These are phyloP conservation scores for Timema podura DNA, from an alignment of 2,888 invertebrate species.

Conservation along the genomic window DNA sequence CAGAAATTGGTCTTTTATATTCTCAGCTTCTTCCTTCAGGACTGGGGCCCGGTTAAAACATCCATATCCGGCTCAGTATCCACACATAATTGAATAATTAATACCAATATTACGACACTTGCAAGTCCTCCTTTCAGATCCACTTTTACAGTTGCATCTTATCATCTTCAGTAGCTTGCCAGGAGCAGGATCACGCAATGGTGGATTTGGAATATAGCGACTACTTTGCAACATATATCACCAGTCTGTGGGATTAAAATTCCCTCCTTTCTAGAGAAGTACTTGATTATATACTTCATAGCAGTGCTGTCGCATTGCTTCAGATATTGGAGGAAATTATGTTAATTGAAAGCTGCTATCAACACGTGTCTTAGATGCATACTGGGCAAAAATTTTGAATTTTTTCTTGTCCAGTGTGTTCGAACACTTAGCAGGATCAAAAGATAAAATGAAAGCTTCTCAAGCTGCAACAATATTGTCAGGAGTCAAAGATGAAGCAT, in stretches of 20 bases:
- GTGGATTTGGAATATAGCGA: background rate
- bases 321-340: background rate
- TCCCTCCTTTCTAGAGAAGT: background rate
- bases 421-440: too few species aligned
- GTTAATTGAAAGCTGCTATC: background rate
- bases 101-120: background rate
- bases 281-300: background rate
- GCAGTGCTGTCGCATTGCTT: background rate
- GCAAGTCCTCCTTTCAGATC: background rate
- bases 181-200: background rate
- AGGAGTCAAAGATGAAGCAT: too few species aligned
- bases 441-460: too few species aligned
- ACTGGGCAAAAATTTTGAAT: too few species aligned
- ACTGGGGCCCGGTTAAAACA: too few species aligned
- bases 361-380: too few species aligned
- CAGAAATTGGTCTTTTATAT: too few species aligned
- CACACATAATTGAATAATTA: background rate
- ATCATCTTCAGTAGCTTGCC: background rate
- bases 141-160: background rate
- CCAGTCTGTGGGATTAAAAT: background rate
- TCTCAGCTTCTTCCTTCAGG: too few species aligned
- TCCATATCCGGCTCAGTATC: background rate
- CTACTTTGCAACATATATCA: background rate
- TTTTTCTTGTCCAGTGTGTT: too few species aligned
- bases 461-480: too few species aligned